These are phyloP conservation scores for Parotia lawesii DNA, from an alignment of 2,113 vertebrate genomes.

Conservation along the genomic window DNA sequence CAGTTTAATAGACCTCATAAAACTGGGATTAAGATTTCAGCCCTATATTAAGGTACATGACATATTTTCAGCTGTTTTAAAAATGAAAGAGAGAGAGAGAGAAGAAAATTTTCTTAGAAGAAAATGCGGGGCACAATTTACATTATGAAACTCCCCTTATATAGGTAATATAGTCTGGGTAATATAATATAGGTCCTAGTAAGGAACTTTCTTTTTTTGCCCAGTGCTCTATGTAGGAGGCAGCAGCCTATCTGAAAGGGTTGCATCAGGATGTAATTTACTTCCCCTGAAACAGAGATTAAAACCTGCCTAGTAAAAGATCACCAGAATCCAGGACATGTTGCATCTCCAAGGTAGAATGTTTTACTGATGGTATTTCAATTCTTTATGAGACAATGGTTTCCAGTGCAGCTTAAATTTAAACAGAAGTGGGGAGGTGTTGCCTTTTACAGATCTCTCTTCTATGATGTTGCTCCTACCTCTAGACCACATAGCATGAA, in stretches of 20 bases:
- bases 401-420: not conserved
- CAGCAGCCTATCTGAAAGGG: not conserved
- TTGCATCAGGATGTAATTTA: not conserved
- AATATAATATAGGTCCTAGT: too few relatives aligned
- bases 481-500: not conserved
- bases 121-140: not conserved
- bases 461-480: not conserved
- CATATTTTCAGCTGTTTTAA: not conserved
- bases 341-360: not conserved
- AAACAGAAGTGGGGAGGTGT: not conserved
- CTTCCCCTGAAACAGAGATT: not conserved
- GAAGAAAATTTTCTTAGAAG: not conserved
- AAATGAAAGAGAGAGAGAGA: not conserved
- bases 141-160: not conserved
- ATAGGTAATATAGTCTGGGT: not conserved
- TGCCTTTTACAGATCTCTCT: not conserved
- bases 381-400: not conserved
- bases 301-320: not conserved
- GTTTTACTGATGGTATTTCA: not conserved
- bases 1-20: slow-evolving; percentile 32
- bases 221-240: not conserved
- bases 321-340: not conserved
- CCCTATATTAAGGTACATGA: not conserved
- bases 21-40: slow-evolving; percentile 33
- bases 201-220: not conserved